phyloP scores from a whole-genome alignment of 2,113 vertebrate species.

The Scortum barcoo region DNA sequence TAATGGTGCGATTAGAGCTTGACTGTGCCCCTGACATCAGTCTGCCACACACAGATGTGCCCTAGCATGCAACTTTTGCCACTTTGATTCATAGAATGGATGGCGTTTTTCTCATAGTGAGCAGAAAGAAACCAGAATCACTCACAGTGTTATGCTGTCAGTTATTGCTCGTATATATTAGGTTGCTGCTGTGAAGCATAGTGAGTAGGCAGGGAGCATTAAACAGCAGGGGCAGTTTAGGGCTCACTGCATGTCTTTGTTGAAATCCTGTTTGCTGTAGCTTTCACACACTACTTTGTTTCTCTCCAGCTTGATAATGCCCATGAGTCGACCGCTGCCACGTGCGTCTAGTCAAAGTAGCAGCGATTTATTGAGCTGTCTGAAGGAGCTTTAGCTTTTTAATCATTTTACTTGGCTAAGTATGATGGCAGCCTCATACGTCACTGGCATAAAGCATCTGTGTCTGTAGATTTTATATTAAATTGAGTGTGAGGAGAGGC shows the following conservation, averaged over 20 bases:
- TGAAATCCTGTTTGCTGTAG: conserved; percentile 23
- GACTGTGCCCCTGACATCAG: conserved; percentile 9
- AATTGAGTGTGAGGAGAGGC: conserved; percentile 65
- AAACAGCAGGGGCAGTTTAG: conserved; percentile 12
- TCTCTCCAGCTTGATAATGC: conserved; percentile 19
- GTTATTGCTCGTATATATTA: conserved; percentile 12
- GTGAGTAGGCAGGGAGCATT: conserved; percentile 27
- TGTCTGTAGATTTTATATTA: conserved; percentile 61
- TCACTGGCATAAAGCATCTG: conserved; percentile 69
- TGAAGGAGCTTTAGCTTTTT: conserved; percentile 63
- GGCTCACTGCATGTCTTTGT: conserved; percentile 1
- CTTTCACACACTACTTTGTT: conserved; percentile 34
- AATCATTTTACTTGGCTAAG: conserved; percentile 67
- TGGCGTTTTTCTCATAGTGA: conserved; percentile 14
- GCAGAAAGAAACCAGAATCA: conserved; percentile 5
- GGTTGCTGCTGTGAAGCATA: conserved; percentile 15
- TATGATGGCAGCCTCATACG: conserved; percentile 51
- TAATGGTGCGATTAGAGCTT: conserved; percentile 53
- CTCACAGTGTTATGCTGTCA: conserved; percentile 10
- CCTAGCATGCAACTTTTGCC: conserved; percentile 18
- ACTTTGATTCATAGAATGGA: conserved; percentile 28
- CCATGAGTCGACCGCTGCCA: conserved; percentile 23
- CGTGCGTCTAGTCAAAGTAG: conserved; percentile 27
- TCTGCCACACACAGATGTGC: conserved; percentile 19
- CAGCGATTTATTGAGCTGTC: conserved; percentile 46